Evolutionary conservation across 1,140 invertebrate species (phyloP), one percentile per base, ranked within the genome.

Genomic region (Delia radicum): DNA sequence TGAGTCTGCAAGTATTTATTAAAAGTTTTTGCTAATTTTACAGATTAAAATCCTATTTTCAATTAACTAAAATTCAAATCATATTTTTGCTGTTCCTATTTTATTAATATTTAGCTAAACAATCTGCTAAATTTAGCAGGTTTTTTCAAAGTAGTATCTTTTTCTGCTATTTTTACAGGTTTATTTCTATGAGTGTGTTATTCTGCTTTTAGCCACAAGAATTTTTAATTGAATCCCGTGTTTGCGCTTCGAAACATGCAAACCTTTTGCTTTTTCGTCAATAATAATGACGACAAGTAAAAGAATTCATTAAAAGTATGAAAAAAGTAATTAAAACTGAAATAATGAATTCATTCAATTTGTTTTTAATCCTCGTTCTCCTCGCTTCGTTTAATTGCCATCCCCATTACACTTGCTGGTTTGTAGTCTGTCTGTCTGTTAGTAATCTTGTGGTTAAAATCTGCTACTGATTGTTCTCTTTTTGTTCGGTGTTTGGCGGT

Each of bases 141-240:
- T 48, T n/a, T n/a, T 48, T n/a, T n/a, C n/a, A n/a, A n/a, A n/a
- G n/a, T n/a, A n/a, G n/a, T n/a, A n/a, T n/a, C n/a, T n/a, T 10
- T n/a, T 13, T 48, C 5, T 48, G 13, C n/a, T 5, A 48, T 48
- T 48, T 18, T 21, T n/a, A 5, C n/a, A 18, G 5, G 48, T 21
- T 55, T n/a, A 15, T 55, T 8, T 55, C n/a, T 28, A 7, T 21
- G 29, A 18, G 0, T 67, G 29, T 69, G n/a, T 33, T 21, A 31
- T 18, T 33, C 21, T 18, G 46, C 27, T 13, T 67, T 67, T 4
- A 29, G 24, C 63, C 26, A 67, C n/a, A 82, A 82, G 18, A 55
- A 82, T 79, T 81, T 81, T 81, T 83, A 83, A 83, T 83, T 82
- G 81, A 82, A 82, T 82, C 83, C 83, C 80, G 82, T 82, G 80